Conservation (phyloP, 2,113 vertebrate genomes). For the Cinclus cinclus region DNA sequence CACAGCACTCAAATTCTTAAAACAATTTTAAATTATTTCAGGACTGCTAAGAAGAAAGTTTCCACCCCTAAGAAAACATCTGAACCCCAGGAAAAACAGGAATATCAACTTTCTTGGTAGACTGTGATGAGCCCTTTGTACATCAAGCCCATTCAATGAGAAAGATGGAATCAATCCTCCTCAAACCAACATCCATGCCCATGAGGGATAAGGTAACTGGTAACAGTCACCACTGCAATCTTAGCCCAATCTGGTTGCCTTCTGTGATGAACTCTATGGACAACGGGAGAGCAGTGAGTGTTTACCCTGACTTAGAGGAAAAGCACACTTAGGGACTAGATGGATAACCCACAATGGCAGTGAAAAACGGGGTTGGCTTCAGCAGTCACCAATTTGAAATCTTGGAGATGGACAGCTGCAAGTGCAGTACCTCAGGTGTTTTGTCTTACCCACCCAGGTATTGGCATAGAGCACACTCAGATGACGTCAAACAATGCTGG, state of each 20-base stretch:
- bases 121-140: neutral
- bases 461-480: neutral
- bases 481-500: neutral
- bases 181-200: neutral
- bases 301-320: neutral
- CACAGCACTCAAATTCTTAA: neutral
- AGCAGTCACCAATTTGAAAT: neutral
- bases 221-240: fast-evolving
- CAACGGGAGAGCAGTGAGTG: neutral
- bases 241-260: neutral
- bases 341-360: neutral
- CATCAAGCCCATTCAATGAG: fast-evolving
- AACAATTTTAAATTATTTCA: neutral
- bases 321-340: neutral
- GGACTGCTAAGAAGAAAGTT: neutral
- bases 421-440: neutral
- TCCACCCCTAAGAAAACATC: neutral
- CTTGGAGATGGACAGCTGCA: neutral
- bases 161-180: neutral
- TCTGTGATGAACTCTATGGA: neutral
- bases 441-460: neutral
- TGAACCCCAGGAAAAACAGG: neutral
- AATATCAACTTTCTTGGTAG: neutral
- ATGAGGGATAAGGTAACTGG: neutral
- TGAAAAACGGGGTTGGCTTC: neutral